A percentile compares a stretch with the other conserved stretches of the same genome.
phyloP scores from a whole-genome alignment of 2,113 vertebrate genomes.

The Nettapus auritus region DNA sequence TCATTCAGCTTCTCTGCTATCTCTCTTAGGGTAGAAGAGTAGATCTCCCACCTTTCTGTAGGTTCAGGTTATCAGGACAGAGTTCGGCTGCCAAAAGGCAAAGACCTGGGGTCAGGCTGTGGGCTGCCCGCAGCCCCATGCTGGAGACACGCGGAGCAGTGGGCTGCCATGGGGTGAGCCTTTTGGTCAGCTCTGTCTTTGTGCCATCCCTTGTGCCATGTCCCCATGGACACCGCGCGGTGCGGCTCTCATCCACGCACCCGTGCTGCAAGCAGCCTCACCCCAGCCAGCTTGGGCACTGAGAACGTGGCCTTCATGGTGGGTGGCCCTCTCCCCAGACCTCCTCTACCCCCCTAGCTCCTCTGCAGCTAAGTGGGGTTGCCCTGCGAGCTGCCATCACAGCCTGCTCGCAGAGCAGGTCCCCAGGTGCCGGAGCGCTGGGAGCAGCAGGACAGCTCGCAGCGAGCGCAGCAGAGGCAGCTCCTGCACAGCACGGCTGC shows the following conservation, averaged over 20 bases:
- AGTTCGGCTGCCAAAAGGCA: background rate
- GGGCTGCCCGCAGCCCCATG: background rate
- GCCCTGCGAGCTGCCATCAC: background rate
- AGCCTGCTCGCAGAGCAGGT: rapidly evolving
- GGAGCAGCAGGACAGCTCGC: background rate
- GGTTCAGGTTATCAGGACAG: background rate
- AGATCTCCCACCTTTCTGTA: background rate
- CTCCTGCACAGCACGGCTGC: background rate
- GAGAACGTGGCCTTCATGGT: rapidly evolving
- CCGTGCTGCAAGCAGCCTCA: background rate
- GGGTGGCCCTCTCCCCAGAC: background rate
- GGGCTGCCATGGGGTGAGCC: background rate
- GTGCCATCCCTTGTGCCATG: rapidly evolving
- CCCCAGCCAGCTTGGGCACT: background rate
- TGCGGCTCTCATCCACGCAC: rapidly evolving
- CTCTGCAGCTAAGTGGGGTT: rapidly evolving
- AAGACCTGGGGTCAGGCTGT: background rate
- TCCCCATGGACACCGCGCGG: rapidly evolving
- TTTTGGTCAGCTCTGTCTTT: too few species aligned
- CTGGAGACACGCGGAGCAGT: background rate
- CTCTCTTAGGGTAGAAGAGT: rapidly evolving
- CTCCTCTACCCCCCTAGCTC: background rate
- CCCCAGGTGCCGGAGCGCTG: rapidly evolving
- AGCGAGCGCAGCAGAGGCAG: background rate
- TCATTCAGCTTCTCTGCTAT: background rate